Conservation (phyloP, 1,140 invertebrate genomes). For the Drosophila teissieri region DNA sequence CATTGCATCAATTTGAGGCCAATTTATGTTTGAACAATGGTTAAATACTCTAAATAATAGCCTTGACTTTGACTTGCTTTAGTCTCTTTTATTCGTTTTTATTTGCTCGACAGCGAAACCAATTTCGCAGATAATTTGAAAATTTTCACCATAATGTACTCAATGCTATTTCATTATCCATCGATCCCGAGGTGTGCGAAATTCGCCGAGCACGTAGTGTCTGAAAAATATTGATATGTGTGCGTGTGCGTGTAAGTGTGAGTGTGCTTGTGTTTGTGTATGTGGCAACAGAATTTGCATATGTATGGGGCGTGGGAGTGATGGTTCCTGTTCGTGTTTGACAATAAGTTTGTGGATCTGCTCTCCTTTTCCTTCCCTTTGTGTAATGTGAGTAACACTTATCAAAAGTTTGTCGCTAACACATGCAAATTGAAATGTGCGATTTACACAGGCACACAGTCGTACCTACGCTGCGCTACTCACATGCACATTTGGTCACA, state of each 20-base stretch:
- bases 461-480: constrained; percentile 26
- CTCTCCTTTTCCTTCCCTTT: constrained; percentile 26
- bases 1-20: too few species aligned
- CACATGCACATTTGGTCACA: constrained; percentile 52
- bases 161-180: constrained; percentile 30
- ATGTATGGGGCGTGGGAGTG: constrained; percentile 25
- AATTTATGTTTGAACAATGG: too few species aligned
- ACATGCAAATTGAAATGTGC: constrained; percentile 82
- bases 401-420: constrained; percentile 81
- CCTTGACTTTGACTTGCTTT: background rate
- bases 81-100: background rate
- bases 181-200: constrained; percentile 26
- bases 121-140: constrained; percentile 21
- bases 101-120: constrained; percentile 2
- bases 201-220: constrained; percentile 33
- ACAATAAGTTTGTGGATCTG: constrained; percentile 72
- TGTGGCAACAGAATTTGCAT: constrained; percentile 36
- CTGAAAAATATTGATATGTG: constrained; percentile 45
- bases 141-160: constrained; percentile 14
- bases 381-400: constrained; percentile 79
- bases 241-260: background rate
- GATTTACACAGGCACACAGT: constrained; percentile 52
- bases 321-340: constrained; percentile 58
- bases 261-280: constrained; percentile 23
- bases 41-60: background rate